Evolutionary conservation across 37 sponge, comb jelly and placozoan species (phyloP).

Genomic region (Spongia lamella): DNA sequence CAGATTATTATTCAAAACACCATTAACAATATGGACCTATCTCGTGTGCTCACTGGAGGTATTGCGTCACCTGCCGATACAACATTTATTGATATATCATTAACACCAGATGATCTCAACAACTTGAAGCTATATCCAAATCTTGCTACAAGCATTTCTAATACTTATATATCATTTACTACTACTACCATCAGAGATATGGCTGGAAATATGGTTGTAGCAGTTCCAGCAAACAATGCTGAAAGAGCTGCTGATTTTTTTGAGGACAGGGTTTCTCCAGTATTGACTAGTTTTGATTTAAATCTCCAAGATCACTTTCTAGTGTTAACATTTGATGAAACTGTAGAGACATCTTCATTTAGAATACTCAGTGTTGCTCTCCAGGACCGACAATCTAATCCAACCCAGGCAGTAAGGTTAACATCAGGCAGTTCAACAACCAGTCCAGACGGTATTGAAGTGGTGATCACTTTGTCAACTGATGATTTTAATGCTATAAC

Average conservation of each 20-base stretch:
- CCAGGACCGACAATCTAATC: conserved; percentile 42
- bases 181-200: conserved; percentile 50
- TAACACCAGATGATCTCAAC: conserved; percentile 68
- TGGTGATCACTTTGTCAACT: conserved; percentile 53
- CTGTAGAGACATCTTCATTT: conserved; percentile 54
- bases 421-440: conserved; percentile 58
- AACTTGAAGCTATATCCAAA: conserved; percentile 42
- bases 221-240: conserved; percentile 43
- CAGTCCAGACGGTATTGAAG: conserved; percentile 38
- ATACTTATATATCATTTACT: conserved; percentile 72
- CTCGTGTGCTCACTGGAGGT: conserved; percentile 68
- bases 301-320: conserved; percentile 50
- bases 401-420: conserved; percentile 48
- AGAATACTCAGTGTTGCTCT: conserved; percentile 51
- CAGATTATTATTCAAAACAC: conserved; percentile 61
- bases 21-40: background rate
- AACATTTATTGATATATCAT: conserved; percentile 22
- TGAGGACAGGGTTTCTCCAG: conserved; percentile 51
- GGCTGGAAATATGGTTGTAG: conserved; percentile 50
- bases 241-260: conserved; percentile 1
- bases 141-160: conserved; percentile 44
- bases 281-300: conserved; percentile 46
- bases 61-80: conserved; percentile 12
- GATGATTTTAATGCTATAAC: conserved; percentile 78
- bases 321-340: conserved; percentile 78